Evolutionary conservation across 2,888 invertebrate genomes (phyloP).

Genomic region (Tachystola acroxantha): DNA sequence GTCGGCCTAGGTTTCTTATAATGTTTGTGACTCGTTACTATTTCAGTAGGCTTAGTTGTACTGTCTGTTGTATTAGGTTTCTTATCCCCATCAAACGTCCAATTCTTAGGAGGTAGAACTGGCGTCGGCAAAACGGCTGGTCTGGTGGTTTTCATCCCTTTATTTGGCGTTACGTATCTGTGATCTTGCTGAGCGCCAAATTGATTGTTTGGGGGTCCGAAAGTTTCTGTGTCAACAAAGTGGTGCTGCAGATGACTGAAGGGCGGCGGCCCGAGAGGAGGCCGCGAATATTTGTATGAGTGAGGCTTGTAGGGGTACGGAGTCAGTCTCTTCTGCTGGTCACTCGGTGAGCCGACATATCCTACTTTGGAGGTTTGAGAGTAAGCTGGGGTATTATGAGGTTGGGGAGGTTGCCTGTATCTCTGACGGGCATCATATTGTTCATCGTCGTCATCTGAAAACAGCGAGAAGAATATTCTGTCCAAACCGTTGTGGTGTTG

Average conservation of each 20-base stretch:
- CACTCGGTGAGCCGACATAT: slow-evolving; percentile 35
- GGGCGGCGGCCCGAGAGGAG: slow-evolving; percentile 40
- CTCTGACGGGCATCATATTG: slow-evolving; percentile 32
- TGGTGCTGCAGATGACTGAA: slow-evolving; percentile 33
- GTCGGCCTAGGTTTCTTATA: slow-evolving; percentile 37
- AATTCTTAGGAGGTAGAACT: slow-evolving; percentile 26
- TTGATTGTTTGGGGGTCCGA: slow-evolving; percentile 17
- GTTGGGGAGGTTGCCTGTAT: slow-evolving; percentile 33
- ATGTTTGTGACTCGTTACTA: slow-evolving; percentile 31
- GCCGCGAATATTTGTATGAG: slow-evolving; percentile 39
- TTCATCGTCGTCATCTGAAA: slow-evolving; percentile 51
- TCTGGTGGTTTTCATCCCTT: slow-evolving; percentile 45
- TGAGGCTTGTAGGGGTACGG: slow-evolving; percentile 47
- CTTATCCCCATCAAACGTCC: slow-evolving; percentile 32
- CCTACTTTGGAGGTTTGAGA: slow-evolving; percentile 46
- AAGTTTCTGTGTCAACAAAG: slow-evolving; percentile 26
- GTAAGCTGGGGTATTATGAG: slow-evolving; percentile 28
- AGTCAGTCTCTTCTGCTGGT: slow-evolving; percentile 42
- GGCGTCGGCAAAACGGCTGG: slow-evolving; percentile 52
- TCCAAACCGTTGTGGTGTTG: slow-evolving; percentile 41
- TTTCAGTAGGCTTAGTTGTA: slow-evolving; percentile 40
- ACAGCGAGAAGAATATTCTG: slow-evolving; percentile 59
- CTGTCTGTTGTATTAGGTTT: slow-evolving; percentile 33
- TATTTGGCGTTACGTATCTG: slow-evolving; percentile 34
- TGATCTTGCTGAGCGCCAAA: slow-evolving; percentile 35